Base-by-base conservation (phyloP, 2,888 invertebrate genomes). In the Eledona agricola region DNA sequence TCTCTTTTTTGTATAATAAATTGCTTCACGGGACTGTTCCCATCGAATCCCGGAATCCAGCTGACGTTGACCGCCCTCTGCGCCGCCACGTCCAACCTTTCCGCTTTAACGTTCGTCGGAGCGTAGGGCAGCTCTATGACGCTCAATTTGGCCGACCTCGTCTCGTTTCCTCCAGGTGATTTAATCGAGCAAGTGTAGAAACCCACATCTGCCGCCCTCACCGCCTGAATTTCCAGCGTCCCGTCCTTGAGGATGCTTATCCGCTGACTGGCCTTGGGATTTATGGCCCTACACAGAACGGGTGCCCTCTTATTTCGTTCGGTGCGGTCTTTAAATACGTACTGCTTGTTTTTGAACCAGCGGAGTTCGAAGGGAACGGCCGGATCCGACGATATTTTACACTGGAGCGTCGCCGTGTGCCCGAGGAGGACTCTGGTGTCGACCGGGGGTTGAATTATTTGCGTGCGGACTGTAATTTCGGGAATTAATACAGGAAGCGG, bases 21-120 rank as follows among this genome's bases (percentile, higher is more conserved):
- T 72, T 94, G 92, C 65, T 89, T 84, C 51, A 97, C 89, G 4
- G 94, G 93, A 69, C 95, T 95, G 76, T 99, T 97, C 45, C 99
- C 99, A 78, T 98, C 94, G 76, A 97, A 99, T 15, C 95, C 95
- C 0, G 94, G 90, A 5, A 90, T 90, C 97, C 98, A 99, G 10
- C 89, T 88, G 1, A 98, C 87, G 70, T 95, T 93, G 57, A 97
- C 91, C 15, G 91, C 89, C 71, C 85, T 84, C 53, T 86, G 85
- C 1, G 83, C 80, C 6, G 84, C 81, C 2, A 82, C 79, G 37
- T 88, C 87, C 1, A 88, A 71, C 59, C 88, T 79, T 49, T 77
- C 78, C 0, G 95, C 96, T 61, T 85, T 83, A 0, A 93, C 91
- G 70, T 92, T 91, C 29, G 88, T 89, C 0, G 98, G 98, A 13